Base-by-base conservation (phyloP, 2,888 invertebrate species). In the Aromia moschata region DNA sequence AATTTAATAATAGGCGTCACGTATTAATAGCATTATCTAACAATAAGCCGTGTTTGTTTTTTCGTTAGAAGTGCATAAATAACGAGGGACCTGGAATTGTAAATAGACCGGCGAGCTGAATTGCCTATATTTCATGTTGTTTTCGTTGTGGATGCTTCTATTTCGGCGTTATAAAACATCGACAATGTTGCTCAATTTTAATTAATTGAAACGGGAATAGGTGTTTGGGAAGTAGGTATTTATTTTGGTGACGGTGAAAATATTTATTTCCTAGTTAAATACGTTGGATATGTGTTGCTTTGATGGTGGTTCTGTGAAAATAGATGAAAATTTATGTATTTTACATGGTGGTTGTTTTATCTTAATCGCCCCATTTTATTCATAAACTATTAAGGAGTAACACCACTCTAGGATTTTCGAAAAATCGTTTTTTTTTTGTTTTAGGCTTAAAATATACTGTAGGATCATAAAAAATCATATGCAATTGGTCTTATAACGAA, bases 71-170 rank as follows among this genome's bases (percentile, higher is more conserved):
- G 2, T 33, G 33, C 33, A 33, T 33, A 33, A 33, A 33, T 33
- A 33, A 33, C 33, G 25, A 33, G 33, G 33, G 33, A 25, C 10
- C 33, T 41, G n/a, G 11, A 41, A 41, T 15, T 41, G 18, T 41
- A 41, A 41, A 18, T 41, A 41, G 41, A 4, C 41, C 41, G 18
- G 17, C 41, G 41, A 41, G n/a, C n/a, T 11, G n/a, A 10, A 41
- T 41, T 18, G 41, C 14, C 7, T 15, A 40, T 40, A 40, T 15
- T 15, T 41, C 17, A 41, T 3, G 2, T 33, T 33, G 33, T 33
- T 33, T 33, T 33, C n/a, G 10, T 33, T 5, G 2, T 33, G 33
- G n/a, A 33, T 33, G n/a, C n/a, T 10, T 33, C 33, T 33, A 33
- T 33, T 33, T 33, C n/a, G 33, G n/a, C n/a, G n/a, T 33, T 33